phyloP scores from a whole-genome alignment of 2,888 invertebrate species.

The Xestia c-nigrum region DNA sequence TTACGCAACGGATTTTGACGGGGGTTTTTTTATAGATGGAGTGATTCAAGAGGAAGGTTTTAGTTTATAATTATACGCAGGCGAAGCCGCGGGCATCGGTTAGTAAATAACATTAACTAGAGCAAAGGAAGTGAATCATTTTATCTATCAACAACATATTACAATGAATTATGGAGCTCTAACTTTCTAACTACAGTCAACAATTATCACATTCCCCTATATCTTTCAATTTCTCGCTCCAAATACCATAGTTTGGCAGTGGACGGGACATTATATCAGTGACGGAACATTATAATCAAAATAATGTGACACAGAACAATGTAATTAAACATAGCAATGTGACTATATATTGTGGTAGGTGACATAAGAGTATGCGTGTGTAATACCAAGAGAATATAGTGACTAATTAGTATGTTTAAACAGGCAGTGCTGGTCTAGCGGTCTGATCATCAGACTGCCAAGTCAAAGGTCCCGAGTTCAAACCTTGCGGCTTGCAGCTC shows the following conservation, averaged over 20 bases:
- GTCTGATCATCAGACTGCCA: no score
- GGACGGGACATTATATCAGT: slow-evolving; percentile 47
- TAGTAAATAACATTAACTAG: not conserved
- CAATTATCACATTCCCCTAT: slow-evolving; percentile 25
- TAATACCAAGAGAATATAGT: not conserved
- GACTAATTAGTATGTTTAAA: not conserved
- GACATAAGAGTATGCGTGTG: slow-evolving; percentile 11
- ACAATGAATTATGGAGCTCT: not conserved
- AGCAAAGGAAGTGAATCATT: not conserved
- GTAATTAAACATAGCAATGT: slow-evolving; percentile 51
- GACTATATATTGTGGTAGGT: slow-evolving; percentile 8
- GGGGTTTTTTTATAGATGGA: no score
- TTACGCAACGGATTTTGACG: no score
- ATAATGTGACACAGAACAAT: slow-evolving; percentile 48
- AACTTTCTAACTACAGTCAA: not conserved
- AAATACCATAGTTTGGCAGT: slow-evolving; percentile 40
- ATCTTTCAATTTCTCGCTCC: slow-evolving; percentile 33
- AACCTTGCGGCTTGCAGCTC: no score
- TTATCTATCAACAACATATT: not conserved
- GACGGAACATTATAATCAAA: slow-evolving; percentile 58
- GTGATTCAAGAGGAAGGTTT: no score
- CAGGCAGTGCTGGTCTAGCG: no score
- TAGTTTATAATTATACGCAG: no score
- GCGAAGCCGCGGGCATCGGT: no score
- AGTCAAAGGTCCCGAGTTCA: no score